phyloP scores from a whole-genome alignment of 2,888 invertebrate species.

The Phaonia tiefii region DNA sequence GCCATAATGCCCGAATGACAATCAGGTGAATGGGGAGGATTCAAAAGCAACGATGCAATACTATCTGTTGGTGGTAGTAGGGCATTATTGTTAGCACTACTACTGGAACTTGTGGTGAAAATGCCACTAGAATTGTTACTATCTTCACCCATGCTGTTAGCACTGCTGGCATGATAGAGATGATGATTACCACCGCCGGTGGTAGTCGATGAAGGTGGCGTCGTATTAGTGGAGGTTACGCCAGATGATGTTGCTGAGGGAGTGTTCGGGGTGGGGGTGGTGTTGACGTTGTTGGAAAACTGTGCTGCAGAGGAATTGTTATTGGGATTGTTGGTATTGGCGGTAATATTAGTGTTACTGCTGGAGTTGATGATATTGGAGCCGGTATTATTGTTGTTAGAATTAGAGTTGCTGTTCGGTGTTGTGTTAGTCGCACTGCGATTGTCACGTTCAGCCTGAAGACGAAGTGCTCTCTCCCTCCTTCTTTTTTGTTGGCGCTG shows the following conservation, averaged over 20 bases:
- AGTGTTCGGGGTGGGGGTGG: conserved; percentile 57
- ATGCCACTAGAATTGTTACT: conserved; percentile 79
- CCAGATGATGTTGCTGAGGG: conserved; percentile 65
- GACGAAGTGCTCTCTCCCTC: conserved; percentile 94
- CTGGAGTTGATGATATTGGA: conserved; percentile 40
- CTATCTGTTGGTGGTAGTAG: conserved; percentile 79
- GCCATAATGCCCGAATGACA: conserved; percentile 78
- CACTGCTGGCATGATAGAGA: conserved; percentile 76
- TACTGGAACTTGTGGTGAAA: conserved; percentile 78
- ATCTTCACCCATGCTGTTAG: conserved; percentile 79
- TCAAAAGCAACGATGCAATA: conserved; percentile 77
- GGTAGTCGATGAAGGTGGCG: conserved; percentile 46
- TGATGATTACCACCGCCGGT: conserved; percentile 69
- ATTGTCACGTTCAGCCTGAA: conserved; percentile 90
- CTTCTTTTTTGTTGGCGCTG: conserved; percentile 89
- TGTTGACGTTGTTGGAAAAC: conserved; percentile 47
- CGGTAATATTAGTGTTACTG: conserved; percentile 65
- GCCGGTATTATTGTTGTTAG: conserved; percentile 60
- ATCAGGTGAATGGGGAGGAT: conserved; percentile 79
- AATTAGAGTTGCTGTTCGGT: conserved; percentile 71
- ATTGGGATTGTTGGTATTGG: conserved; percentile 35
- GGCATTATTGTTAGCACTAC: conserved; percentile 77
- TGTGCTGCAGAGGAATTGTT: conserved; percentile 37
- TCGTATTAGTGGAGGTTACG: conserved; percentile 48
- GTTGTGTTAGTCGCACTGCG: conserved; percentile 76